A percentile compares a stretch with the other conserved stretches of the same genome.
These are phyloP conservation scores for Pissodes strobi DNA, from an alignment of 1,140 invertebrate genomes.

Conservation along the genomic window DNA sequence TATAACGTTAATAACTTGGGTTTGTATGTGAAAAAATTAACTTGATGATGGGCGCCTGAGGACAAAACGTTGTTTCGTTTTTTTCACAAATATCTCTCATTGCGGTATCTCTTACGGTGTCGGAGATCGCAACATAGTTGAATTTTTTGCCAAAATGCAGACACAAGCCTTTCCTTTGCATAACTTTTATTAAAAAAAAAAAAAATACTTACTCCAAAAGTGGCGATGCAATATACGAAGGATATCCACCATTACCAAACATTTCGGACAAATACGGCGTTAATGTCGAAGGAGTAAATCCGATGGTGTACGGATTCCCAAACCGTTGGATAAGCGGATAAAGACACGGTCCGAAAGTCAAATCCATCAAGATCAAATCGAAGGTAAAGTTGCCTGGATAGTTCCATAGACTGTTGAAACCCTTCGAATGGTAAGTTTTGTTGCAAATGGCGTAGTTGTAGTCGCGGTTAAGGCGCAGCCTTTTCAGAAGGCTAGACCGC, in stretches of 20 bases:
- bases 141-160: no score
- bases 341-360: constrained; percentile 31
- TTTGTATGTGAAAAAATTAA: no score
- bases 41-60: no score
- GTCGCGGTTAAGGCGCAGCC: constrained; percentile 5
- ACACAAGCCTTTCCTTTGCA: no score
- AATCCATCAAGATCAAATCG: constrained; percentile 41
- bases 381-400: constrained; percentile 40
- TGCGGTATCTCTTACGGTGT: no score
- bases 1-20: no score
- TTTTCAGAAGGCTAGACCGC: background rate
- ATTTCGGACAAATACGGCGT: constrained; percentile 31
- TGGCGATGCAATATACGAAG: constrained; percentile 25
- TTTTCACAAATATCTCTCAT: no score
- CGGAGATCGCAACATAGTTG: no score
- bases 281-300: constrained; percentile 36
- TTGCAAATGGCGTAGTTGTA: constrained; percentile 30
- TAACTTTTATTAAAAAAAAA: background rate
- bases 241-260: constrained; percentile 32
- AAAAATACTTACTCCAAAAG: constrained; percentile 13
- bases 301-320: constrained; percentile 29
- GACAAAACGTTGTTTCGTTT: no score
- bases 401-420: constrained; percentile 30
- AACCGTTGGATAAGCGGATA: constrained; percentile 40
- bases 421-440: constrained; percentile 26